Base-by-base conservation (phyloP, 1,140 invertebrate species). In the Drosophila jambulina region DNA sequence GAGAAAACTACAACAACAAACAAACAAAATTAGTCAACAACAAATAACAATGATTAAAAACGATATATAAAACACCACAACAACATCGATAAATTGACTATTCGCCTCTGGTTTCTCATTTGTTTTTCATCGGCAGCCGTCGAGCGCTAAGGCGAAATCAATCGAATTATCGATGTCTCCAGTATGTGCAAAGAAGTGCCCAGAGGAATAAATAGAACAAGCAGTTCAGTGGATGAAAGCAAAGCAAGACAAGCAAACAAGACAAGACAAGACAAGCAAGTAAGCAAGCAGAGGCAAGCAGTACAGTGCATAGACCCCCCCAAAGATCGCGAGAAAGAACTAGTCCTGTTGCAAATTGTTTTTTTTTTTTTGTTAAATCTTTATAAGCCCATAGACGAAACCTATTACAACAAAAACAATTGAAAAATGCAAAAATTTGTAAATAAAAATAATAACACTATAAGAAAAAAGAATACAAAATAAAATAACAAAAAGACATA, bases 381-480 rank as follows among this genome's bases (percentile, higher is more conserved):
- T 25, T 32, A 9, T 49, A 17, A 25, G 15, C 3, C 7, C 7
- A 0, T 36, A 67, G 38, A 48, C 36, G 38, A 27, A 67, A 59
- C 34, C 8, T 21, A 72, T 72, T 72, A 74, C 70, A 74, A 74
- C 70, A 72, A 78, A 78, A 77, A 17, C 61, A 42, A 48, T 36
- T 69, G 74, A 77, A 69, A 77, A 77, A 68, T 59, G 15, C n/a
- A 19, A 32, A 42, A 21, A 4, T 23, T 23, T 42, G 27, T 36
- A 21, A 48, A 62, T 29, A 29, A 34, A 40, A 40, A 10, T 15
- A 34, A 17, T 9, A 38, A 42, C 32, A 49, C 36, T 49, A 56
- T 51, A 45, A 56, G 25, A 58, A 72, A 48, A 19, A 54, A 70
- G 45, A 78, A 45, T 12, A 56, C n/a, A 42, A 5, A n/a, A 72